Percentiles rank a stretch among this genome's conserved stretches.
Evolutionary conservation across 2,888 invertebrate genomes (phyloP).

Genomic region (Tillus elongatus): DNA sequence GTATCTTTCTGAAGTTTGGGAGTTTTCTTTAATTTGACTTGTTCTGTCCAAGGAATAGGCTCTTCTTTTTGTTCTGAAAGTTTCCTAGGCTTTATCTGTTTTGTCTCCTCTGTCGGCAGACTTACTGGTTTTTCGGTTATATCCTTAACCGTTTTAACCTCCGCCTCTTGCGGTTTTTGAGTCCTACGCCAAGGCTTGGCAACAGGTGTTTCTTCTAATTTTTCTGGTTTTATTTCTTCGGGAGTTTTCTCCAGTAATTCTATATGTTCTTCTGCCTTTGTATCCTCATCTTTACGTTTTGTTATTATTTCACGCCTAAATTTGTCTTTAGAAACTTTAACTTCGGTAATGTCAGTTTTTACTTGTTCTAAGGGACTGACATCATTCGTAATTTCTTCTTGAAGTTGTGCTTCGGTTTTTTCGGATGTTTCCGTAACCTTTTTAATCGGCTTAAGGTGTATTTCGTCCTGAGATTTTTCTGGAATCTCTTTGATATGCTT

Average conservation of each 20-base stretch:
- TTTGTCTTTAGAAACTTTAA: too few relatives aligned
- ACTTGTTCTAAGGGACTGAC: neutral
- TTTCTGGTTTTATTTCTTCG: neutral
- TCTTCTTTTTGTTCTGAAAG: slow-evolving; percentile 17
- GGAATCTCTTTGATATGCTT: slow-evolving; percentile 32
- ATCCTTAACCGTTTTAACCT: slow-evolving; percentile 9
- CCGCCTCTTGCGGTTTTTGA: slow-evolving; percentile 20
- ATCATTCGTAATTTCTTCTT: neutral
- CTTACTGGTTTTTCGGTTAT: slow-evolving; percentile 8
- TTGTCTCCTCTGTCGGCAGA: neutral
- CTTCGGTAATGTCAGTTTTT: too few relatives aligned
- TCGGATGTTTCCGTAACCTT: slow-evolving; percentile 16
- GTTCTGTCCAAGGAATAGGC: slow-evolving; percentile 48
- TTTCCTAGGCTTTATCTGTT: neutral
- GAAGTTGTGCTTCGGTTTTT: slow-evolving; percentile 11
- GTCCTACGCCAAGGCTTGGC: slow-evolving; percentile 6
- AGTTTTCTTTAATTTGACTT: slow-evolving; percentile 44
- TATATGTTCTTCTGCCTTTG: too few relatives aligned
- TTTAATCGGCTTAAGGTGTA: slow-evolving; percentile 29
- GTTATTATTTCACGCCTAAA: too few relatives aligned
- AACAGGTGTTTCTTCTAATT: neutral
- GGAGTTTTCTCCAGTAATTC: too few relatives aligned
- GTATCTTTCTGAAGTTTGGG: slow-evolving; percentile 32
- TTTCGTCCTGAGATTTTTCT: slow-evolving; percentile 25
- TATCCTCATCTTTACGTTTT: too few relatives aligned